Evolutionary conservation across 2,113 vertebrate genomes (phyloP).

Genomic region (Spermophilus dauricus): DNA sequence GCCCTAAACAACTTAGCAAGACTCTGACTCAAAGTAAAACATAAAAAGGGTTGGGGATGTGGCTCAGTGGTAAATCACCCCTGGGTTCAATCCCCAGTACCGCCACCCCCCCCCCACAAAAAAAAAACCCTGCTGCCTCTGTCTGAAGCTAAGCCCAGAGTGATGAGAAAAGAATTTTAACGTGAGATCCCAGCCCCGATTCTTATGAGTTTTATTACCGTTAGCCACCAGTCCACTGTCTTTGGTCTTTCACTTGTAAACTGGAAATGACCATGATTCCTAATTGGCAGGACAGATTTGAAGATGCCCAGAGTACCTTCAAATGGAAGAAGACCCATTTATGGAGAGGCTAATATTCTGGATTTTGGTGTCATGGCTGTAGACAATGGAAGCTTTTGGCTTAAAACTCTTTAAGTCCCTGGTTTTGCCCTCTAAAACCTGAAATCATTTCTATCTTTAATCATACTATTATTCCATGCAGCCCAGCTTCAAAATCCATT

Average conservation of each 20-base stretch:
- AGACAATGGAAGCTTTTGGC: neutral
- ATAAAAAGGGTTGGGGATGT: no score
- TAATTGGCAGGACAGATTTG: neutral
- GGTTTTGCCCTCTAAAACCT: neutral
- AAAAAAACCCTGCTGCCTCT: neutral
- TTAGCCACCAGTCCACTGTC: neutral
- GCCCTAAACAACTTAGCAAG: no score
- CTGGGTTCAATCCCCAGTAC: no score
- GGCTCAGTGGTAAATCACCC: no score
- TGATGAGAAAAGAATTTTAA: no score
- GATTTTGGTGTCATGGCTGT: neutral
- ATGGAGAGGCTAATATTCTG: neutral
- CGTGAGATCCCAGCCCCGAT: neutral
- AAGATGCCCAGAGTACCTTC: neutral
- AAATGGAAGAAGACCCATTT: neutral
- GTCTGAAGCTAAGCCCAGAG: neutral
- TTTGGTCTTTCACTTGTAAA: neutral
- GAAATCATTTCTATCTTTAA: constrained; percentile 41
- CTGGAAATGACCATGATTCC: neutral
- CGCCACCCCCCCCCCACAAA: no score
- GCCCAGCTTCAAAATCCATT: constrained; percentile 2
- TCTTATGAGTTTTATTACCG: neutral
- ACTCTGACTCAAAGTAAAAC: no score
- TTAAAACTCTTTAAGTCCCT: neutral
- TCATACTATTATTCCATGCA: neutral